Base-by-base conservation (phyloP, 2,888 invertebrate genomes). In the Athrips mouffetella region DNA sequence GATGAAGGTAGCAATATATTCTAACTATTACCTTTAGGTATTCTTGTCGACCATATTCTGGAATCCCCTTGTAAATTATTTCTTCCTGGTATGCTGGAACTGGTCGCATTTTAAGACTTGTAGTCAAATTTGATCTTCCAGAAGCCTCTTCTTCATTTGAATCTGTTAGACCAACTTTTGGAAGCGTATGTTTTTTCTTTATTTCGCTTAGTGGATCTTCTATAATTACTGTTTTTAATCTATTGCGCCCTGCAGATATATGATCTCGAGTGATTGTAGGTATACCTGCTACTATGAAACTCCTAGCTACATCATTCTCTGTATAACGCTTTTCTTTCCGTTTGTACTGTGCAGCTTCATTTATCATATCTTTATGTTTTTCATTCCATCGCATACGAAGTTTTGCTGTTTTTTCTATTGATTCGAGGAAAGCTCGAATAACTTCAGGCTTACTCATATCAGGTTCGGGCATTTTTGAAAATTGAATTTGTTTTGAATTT, bases 351-450 rank as follows among this genome's bases (percentile, higher is more conserved):
- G 40, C 40, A 2, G 40, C 40, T 25, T 25, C 23, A 7, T 25
- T 23, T 1, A 40, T 15, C 10, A 25, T 6, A 25, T 40, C 16
- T 25, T 40, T 6, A 23, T 40, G 40, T 18, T 15, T 13, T 15
- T 23, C 3, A 23, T 40, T 40, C 40, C 40, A 40, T 25, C 13
- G 23, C 11, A 25, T 7, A 23, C 40, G 40, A 25, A 40, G 40
- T 40, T 40, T 40, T 7, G 40, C n/a, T 10, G 25, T 8, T 16
- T 23, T 40, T 15, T 40, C 40, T 10, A 8, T 5, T 4, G 7
- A 25, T 25, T 25, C 40, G 2, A 40, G 23, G 2, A 40, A 16
- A 13, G 15, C 6, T 6, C 25, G 23, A 23, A 40, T 40, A 2
- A 15, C 15, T 25, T 40, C 40, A 23, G 40, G 40, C 4, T 25